A percentile compares a stretch with the other conserved stretches of the same genome.
Conservation (phyloP, 2,797 vertebrate genomes). For the Tenualosa thibaudeaui region DNA sequence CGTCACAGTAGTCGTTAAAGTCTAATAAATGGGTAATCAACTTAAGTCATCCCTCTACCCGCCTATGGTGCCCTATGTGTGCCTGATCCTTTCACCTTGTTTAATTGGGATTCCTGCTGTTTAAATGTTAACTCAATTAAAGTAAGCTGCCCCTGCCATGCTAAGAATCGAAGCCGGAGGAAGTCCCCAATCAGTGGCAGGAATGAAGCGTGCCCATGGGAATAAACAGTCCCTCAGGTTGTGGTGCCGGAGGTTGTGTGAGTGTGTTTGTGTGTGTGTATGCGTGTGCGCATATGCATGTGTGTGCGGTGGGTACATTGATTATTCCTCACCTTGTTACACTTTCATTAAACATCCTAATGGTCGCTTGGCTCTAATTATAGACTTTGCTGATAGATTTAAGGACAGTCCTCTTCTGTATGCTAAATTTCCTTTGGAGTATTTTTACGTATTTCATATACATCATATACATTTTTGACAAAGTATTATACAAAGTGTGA, state of each 20-base stretch:
- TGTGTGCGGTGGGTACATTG: not conserved
- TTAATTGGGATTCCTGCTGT: slow-evolving; percentile 22
- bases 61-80: not conserved
- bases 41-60: not conserved
- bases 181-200: not conserved
- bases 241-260: not conserved
- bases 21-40: not conserved
- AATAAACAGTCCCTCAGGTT: not conserved
- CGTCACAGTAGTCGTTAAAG: not conserved
- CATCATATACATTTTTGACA: no score
- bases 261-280: not conserved
- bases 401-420: not conserved
- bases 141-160: not conserved
- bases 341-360: slow-evolving; percentile 18
- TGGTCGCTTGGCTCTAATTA: not conserved
- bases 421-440: not conserved
- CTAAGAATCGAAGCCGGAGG: not conserved
- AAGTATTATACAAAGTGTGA: no score
- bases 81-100: not conserved
- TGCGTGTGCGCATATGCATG: not conserved
- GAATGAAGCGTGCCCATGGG: not conserved
- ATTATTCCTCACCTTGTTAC: slow-evolving; percentile 5
- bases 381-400: not conserved
- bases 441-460: not conserved
- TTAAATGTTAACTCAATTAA: slow-evolving; percentile 27